phyloP scores from a whole-genome alignment of 2,113 vertebrate species.

The Tor tambroides region DNA sequence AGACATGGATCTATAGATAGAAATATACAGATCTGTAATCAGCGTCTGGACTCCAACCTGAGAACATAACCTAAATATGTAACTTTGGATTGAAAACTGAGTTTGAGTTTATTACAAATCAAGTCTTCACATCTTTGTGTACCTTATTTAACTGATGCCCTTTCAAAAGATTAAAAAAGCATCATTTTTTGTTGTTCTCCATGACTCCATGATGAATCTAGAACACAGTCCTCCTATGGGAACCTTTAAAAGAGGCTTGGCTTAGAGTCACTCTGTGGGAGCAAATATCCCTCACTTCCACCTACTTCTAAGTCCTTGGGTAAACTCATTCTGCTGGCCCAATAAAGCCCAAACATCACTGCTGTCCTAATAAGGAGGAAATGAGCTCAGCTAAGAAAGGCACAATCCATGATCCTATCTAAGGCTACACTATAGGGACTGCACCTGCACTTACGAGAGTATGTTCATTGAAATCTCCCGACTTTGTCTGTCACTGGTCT shows the following conservation, averaged over 20 bases:
- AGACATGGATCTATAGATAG: conserved; percentile 87
- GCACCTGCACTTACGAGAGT: conserved; percentile 36
- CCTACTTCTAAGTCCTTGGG: conserved; percentile 59
- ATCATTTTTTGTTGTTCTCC: conserved; percentile 11
- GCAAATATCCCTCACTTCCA: conserved; percentile 55
- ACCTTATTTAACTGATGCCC: not conserved
- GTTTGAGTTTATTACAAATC: not conserved
- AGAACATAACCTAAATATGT: not conserved
- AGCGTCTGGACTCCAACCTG: not conserved
- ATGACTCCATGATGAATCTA: conserved; percentile 45
- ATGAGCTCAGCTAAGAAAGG: conserved; percentile 50
- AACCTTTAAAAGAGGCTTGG: conserved; percentile 44
- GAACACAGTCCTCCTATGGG: conserved; percentile 47
- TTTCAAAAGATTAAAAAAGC: not conserved
- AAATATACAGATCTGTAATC: conserved; percentile 19
- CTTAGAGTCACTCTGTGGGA: conserved; percentile 34
- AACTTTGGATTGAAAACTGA: not conserved
- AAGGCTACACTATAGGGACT: conserved; percentile 35
- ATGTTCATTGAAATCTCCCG: conserved; percentile 19
- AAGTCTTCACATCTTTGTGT: not conserved
- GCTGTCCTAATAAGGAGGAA: conserved; percentile 56
- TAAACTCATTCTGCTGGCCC: conserved; percentile 56
- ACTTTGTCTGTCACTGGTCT: conserved; percentile 28
- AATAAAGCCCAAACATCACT: conserved; percentile 52
- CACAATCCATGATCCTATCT: conserved; percentile 39